Percentiles rank a stretch among this genome's conserved stretches.
phyloP scores from a whole-genome alignment of 2,888 invertebrate genomes.

The Phengaris alcon region DNA sequence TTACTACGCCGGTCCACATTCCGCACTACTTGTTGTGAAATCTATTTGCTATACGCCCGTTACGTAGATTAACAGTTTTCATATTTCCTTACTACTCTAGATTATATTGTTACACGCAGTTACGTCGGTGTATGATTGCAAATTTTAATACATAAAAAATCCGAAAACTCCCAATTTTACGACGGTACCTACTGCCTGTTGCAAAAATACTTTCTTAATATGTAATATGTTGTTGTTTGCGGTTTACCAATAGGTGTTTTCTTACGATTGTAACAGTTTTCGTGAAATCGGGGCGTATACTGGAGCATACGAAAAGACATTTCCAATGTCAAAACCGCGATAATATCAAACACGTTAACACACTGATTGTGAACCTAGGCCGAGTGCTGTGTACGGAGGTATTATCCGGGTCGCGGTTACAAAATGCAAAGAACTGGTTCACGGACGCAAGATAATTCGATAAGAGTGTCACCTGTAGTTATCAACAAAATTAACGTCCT shows the following conservation, averaged over 20 bases:
- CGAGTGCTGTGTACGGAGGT: not conserved
- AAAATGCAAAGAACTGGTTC: slow-evolving; percentile 69
- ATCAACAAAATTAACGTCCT: slow-evolving; percentile 7
- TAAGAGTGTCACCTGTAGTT: slow-evolving; percentile 53
- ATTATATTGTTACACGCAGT: not conserved
- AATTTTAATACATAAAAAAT: no score
- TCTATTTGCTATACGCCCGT: slow-evolving; percentile 53
- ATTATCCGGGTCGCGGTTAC: slow-evolving; percentile 66
- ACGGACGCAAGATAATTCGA: slow-evolving; percentile 66
- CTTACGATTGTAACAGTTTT: no score
- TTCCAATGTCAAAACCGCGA: not conserved
- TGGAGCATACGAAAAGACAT: no score
- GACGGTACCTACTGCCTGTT: no score
- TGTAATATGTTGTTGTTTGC: no score
- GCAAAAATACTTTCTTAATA: no score
- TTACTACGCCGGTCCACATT: slow-evolving; percentile 64
- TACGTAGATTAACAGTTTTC: slow-evolving; percentile 23
- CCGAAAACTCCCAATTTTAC: no score
- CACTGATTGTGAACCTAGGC: not conserved
- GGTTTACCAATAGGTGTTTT: no score
- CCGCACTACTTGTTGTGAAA: slow-evolving; percentile 70
- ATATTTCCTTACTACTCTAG: not conserved
- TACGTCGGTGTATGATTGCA: not conserved
- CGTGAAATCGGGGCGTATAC: no score
- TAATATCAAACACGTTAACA: slow-evolving; percentile 22